Percentiles rank a stretch among this genome's conserved stretches.
Evolutionary conservation across 1,140 invertebrate genomes (phyloP).

Genomic region (Drosophila sp.): DNA sequence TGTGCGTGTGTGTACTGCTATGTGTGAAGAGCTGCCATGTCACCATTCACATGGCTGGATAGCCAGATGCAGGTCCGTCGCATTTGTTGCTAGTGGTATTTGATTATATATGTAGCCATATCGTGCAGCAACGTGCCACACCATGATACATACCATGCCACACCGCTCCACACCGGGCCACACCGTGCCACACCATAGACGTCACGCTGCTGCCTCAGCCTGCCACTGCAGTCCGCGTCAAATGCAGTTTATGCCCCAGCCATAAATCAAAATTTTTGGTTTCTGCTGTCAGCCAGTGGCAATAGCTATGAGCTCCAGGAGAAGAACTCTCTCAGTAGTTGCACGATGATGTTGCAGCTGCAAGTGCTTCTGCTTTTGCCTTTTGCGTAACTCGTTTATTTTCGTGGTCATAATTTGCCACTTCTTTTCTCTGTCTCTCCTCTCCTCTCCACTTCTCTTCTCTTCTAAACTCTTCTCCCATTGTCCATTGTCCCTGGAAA

Average conservation of each 20-base stretch:
- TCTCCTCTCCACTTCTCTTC: conserved; percentile 34
- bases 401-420: conserved; percentile 80
- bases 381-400: conserved; percentile 80
- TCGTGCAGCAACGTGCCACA: conserved; percentile 54
- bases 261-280: conserved; percentile 83
- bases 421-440: conserved; percentile 33
- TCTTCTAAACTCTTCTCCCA: conserved; percentile 12
- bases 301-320: conserved; percentile 54
- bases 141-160: neutral
- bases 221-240: conserved; percentile 61
- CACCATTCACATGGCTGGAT: conserved; percentile 74
- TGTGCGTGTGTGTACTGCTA: conserved; percentile 16
- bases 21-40: conserved; percentile 61
- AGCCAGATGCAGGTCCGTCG: conserved; percentile 47
- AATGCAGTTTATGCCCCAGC: conserved; percentile 79
- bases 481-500: conserved; percentile 12
- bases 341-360: conserved; percentile 28
- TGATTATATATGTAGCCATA: conserved; percentile 79
- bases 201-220: conserved; percentile 3
- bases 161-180: neutral
- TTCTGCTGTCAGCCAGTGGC: conserved; percentile 76
- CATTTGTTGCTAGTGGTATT: conserved; percentile 75
- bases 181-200: conserved; percentile 17
- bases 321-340: conserved; percentile 12
- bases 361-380: conserved; percentile 13